phyloP scores from a whole-genome alignment of 1,140 invertebrate genomes.

The Amyelois transitella region DNA sequence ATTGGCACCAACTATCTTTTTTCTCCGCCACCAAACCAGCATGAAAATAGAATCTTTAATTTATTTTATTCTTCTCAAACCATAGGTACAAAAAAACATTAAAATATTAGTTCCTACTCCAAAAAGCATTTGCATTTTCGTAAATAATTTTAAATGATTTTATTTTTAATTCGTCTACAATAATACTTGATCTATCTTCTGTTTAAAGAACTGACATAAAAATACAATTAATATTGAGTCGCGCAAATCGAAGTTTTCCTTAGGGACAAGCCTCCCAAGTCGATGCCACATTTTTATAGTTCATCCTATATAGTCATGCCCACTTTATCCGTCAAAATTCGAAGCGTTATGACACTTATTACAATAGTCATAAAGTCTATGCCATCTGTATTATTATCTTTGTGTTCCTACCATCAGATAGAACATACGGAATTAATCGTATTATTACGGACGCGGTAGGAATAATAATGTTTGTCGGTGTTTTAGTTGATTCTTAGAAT shows the following conservation, averaged over 20 bases:
- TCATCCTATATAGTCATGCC: slow-evolving; percentile 45
- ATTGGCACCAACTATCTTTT: no score
- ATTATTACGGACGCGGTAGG: slow-evolving; percentile 58
- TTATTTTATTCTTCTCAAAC: no score
- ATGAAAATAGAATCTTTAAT: no score
- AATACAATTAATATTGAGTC: background rate
- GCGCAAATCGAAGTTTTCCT: slow-evolving; percentile 45
- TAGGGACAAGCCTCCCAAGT: slow-evolving; percentile 54
- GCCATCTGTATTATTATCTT: slow-evolving; percentile 10
- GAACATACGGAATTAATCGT: slow-evolving; percentile 66
- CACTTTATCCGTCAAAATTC: slow-evolving; percentile 16
- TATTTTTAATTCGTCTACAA: no score
- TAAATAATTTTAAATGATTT: no score
- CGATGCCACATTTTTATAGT: slow-evolving; percentile 35
- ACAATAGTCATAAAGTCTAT: slow-evolving; percentile 8
- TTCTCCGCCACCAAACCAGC: no score
- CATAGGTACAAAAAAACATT: no score
- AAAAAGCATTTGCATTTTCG: no score
- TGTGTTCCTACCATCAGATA: slow-evolving; percentile 44
- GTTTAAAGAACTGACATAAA: background rate
- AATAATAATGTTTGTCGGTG: slow-evolving; percentile 47
- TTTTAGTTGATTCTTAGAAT: slow-evolving; percentile 54
- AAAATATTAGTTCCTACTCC: no score
- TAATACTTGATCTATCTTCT: background rate
- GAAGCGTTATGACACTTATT: slow-evolving; percentile 23